Conservation (phyloP, 1,140 invertebrate species). For the Scaptodrosophila lebanonensis region DNA sequence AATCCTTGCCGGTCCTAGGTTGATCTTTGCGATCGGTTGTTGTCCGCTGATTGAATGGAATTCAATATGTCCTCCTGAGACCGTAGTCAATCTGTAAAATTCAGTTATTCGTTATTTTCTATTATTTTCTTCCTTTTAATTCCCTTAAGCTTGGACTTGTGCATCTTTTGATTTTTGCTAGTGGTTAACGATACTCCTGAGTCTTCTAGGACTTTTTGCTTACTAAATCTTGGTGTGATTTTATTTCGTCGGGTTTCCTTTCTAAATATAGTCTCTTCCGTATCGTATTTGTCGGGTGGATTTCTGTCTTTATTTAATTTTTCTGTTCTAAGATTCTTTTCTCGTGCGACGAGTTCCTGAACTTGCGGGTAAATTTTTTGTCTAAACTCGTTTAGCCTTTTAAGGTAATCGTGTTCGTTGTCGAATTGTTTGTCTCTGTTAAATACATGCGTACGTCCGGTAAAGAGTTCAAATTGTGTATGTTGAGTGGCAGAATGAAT, state of each 20-base stretch:
- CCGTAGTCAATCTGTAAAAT: no score
- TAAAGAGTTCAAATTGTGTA: no score
- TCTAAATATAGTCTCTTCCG: not conserved
- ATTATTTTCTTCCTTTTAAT: no score
- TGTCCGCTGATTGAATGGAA: no score
- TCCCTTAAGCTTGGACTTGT: constrained; percentile 4
- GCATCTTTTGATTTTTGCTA: not conserved
- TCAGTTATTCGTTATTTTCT: no score
- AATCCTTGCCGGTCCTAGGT: no score
- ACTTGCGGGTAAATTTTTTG: not conserved
- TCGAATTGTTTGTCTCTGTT: no score
- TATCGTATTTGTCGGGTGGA: not conserved
- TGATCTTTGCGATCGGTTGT: no score
- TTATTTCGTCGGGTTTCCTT: constrained; percentile 19
- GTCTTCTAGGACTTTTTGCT: not conserved
- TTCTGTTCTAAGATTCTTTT: not conserved
- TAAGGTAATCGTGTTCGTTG: no score
- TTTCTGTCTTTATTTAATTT: not conserved
- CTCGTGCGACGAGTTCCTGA: not conserved
- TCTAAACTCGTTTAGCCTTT: not conserved
- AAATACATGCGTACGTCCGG: no score
- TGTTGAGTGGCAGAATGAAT: no score
- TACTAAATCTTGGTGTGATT: constrained; percentile 9
- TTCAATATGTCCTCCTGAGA: no score
- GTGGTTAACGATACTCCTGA: not conserved